Percentiles rank a stretch among this genome's conserved stretches.
Evolutionary conservation across 2,113 vertebrate genomes (phyloP).

Genomic region (Tamias sibiricus): DNA sequence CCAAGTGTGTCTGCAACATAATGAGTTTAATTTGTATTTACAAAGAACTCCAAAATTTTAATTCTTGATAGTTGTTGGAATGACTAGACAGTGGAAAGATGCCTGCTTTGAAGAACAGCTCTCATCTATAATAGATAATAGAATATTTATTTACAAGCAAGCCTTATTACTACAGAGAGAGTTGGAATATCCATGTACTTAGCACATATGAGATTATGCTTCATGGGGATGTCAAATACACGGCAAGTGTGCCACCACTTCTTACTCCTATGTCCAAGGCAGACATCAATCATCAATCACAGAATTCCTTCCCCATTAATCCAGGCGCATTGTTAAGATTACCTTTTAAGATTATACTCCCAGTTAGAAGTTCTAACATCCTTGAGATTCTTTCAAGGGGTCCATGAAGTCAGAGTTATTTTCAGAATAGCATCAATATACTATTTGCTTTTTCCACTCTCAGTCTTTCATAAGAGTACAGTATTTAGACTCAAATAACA

Average conservation of each 20-base stretch:
- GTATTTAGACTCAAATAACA: background rate
- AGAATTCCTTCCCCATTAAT: background rate
- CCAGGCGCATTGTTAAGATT: background rate
- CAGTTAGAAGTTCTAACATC: background rate
- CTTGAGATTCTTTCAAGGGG: background rate
- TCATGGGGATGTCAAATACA: background rate
- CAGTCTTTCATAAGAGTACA: background rate
- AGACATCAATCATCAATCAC: background rate
- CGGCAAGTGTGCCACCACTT: background rate
- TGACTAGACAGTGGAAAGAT: background rate
- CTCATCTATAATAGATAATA: background rate
- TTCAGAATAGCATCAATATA: background rate
- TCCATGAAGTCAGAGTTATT: background rate
- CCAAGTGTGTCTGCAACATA: background rate
- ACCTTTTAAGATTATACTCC: background rate
- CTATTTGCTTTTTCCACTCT: background rate
- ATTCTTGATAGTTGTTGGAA: background rate
- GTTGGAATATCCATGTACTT: background rate
- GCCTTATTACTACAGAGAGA: background rate
- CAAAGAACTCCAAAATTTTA: background rate
- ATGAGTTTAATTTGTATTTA: background rate
- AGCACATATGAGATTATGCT: background rate
- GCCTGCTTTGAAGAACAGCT: background rate
- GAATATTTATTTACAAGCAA: conserved; percentile 17
- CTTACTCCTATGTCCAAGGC: background rate